Percentiles rank a stretch among this genome's conserved stretches.
These are phyloP conservation scores for Philereme transversata DNA, from an alignment of 2,888 invertebrate species.

Conservation along the genomic window DNA sequence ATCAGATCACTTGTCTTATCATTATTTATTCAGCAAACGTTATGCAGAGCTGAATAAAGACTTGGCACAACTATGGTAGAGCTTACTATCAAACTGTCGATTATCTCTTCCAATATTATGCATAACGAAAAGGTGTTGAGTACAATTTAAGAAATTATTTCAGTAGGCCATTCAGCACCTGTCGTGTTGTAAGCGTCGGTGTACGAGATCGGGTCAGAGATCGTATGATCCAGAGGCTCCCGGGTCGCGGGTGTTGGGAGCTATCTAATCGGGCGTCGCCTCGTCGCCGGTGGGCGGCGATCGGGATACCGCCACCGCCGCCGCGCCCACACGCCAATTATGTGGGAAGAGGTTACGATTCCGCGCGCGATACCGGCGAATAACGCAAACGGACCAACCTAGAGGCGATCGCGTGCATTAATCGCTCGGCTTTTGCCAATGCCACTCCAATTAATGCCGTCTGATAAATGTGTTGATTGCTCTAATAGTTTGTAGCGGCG, in stretches of 20 bases:
- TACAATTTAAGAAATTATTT: slow-evolving; percentile 7
- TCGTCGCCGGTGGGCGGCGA: slow-evolving; percentile 79
- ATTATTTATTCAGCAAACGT: too few relatives aligned
- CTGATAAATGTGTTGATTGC: slow-evolving; percentile 53
- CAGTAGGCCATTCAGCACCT: slow-evolving; percentile 29
- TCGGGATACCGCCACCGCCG: slow-evolving; percentile 72
- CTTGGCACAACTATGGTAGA: too few relatives aligned
- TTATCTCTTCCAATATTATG: background rate
- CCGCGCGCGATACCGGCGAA: slow-evolving; percentile 67
- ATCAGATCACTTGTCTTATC: too few relatives aligned
- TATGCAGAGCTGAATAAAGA: too few relatives aligned
- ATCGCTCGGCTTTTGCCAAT: slow-evolving; percentile 71
- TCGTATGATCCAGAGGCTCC: slow-evolving; percentile 48
- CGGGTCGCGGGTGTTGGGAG: slow-evolving; percentile 66
- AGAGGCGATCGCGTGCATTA: slow-evolving; percentile 66
- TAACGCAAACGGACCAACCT: slow-evolving; percentile 70
- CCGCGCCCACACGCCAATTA: slow-evolving; percentile 82
- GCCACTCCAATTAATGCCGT: slow-evolving; percentile 66
- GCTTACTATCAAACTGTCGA: background rate
- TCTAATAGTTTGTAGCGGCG: slow-evolving; percentile 39
- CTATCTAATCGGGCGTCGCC: slow-evolving; percentile 77
- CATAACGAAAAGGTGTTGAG: background rate
- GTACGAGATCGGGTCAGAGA: slow-evolving; percentile 52
- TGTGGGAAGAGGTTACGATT: slow-evolving; percentile 82
- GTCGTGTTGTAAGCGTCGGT: slow-evolving; percentile 44